Evolutionary conservation across 92 coral and sea anemone species (phyloP).

Genomic region (Porites rus): DNA sequence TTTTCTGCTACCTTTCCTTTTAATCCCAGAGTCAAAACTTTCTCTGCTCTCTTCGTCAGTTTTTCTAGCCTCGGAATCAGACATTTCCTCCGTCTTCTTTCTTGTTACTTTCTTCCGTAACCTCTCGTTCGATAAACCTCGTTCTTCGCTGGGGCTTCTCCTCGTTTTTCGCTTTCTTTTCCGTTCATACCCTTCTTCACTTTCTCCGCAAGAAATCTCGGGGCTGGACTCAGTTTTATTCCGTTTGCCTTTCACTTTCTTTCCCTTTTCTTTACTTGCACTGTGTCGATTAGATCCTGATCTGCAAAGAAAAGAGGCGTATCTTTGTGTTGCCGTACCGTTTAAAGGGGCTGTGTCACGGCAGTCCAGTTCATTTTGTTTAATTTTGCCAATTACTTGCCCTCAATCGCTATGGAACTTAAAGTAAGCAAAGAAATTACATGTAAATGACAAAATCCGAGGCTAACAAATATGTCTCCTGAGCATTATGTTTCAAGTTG

Average conservation of each 20-base stretch:
- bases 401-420: no score
- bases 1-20: background rate
- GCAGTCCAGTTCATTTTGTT: no score
- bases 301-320: background rate
- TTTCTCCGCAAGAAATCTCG: background rate
- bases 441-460: no score
- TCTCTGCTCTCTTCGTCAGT: background rate
- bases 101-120: background rate
- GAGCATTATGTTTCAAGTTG: no score
- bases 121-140: background rate
- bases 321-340: background rate
- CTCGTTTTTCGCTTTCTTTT: background rate
- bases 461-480: no score
- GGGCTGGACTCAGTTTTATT: background rate
- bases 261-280: conserved; percentile 4
- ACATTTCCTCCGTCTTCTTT: conserved; percentile 8
- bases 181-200: background rate
- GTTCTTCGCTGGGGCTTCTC: background rate
- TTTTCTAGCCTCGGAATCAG: conserved; percentile 1
- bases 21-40: background rate
- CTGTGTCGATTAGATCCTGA: background rate
- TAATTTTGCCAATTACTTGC: no score
- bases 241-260: conserved; percentile 3
- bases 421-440: no score
- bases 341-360: no score